A percentile compares a stretch with the other conserved stretches of the same genome.
These are phyloP conservation scores for Sylvia atricapilla DNA, from an alignment of 2,113 vertebrate species.

Conservation along the genomic window DNA sequence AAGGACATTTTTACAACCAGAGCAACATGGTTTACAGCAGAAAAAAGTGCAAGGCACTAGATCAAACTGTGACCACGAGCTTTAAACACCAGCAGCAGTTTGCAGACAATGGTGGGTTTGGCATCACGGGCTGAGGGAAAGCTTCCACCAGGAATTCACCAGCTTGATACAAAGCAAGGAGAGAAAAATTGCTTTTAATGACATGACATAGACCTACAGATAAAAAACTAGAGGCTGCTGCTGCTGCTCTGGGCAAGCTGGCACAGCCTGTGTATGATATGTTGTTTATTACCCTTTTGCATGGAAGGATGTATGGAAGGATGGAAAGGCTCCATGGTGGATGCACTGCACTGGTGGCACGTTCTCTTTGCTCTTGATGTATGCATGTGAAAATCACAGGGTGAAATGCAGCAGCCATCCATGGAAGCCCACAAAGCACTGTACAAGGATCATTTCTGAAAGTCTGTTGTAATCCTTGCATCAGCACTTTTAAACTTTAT, in stretches of 20 bases:
- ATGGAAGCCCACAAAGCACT: neutral
- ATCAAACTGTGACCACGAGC: neutral
- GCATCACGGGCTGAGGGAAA: neutral
- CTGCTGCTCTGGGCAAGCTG: neutral
- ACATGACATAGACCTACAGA: neutral
- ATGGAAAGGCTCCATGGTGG: neutral
- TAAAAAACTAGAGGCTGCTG: neutral
- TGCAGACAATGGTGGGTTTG: neutral
- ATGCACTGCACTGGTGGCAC: neutral
- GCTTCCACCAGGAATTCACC: neutral
- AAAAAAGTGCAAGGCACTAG: neutral
- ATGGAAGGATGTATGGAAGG: neutral
- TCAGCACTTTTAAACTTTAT: constrained; percentile 35
- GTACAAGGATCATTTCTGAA: neutral
- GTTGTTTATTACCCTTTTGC: neutral
- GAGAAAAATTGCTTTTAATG: neutral
- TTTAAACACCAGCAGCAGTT: neutral
- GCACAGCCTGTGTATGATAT: neutral
- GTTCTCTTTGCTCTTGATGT: neutral
- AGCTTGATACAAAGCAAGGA: neutral
- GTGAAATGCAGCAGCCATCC: neutral
- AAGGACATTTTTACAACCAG: neutral
- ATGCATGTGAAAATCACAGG: neutral
- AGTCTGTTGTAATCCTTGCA: neutral
- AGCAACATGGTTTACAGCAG: neutral